Evolutionary conservation across 1,140 invertebrate species (phyloP).

Genomic region (Hycleus cichorii): DNA sequence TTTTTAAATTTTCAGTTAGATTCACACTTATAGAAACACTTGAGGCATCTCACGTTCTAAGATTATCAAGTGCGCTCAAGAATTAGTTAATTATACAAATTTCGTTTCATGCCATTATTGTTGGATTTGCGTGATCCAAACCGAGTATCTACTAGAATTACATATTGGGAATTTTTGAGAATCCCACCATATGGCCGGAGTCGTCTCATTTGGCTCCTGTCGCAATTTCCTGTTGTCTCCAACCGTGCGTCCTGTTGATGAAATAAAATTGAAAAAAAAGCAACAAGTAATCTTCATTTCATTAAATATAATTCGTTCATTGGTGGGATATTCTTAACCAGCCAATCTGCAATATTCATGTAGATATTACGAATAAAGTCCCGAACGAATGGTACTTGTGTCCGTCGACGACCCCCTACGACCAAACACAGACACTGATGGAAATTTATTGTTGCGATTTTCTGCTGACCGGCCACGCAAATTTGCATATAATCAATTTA

Average conservation of each 20-base stretch:
- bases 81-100: too few relatives aligned
- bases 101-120: background rate
- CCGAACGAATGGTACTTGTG: slow-evolving; percentile 9
- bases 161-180: background rate
- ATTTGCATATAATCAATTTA: slow-evolving; percentile 24
- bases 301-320: background rate
- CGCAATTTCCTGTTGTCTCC: too few relatives aligned
- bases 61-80: too few relatives aligned
- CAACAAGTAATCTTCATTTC: background rate
- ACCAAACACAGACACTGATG: slow-evolving; percentile 19
- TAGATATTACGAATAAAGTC: slow-evolving; percentile 7
- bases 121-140: background rate
- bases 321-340: background rate
- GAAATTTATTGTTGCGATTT: slow-evolving; percentile 21
- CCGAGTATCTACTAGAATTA: background rate
- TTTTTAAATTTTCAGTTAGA: background rate
- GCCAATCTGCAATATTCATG: background rate
- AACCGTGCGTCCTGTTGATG: too few relatives aligned
- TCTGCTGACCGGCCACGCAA: slow-evolving; percentile 9
- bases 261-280: background rate
- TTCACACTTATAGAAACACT: background rate
- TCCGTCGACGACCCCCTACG: slow-evolving; percentile 18
- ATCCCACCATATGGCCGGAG: too few relatives aligned
- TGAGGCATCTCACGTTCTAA: background rate
- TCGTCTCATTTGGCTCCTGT: too few relatives aligned